phyloP scores from a whole-genome alignment of 1,140 invertebrate genomes.

The Trypoxylus dichotomus region DNA sequence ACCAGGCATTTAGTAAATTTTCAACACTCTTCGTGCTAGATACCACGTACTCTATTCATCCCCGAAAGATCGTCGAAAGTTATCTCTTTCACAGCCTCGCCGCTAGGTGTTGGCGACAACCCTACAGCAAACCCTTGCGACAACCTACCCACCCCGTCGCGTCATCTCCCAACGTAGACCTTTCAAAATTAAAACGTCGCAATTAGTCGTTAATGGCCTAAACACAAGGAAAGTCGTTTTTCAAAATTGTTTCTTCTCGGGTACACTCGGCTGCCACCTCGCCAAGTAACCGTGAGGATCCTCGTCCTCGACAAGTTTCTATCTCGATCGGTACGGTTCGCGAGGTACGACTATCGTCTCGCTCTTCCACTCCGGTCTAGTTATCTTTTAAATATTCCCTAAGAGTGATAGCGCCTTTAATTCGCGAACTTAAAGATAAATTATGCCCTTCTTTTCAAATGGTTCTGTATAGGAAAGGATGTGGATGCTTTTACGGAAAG shows the following conservation, averaged over 20 bases:
- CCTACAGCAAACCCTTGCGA: neutral
- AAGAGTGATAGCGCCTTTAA: slow-evolving; percentile 49
- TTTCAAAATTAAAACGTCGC: slow-evolving; percentile 51
- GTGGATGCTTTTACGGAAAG: neutral
- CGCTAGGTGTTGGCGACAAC: neutral
- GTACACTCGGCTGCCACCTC: slow-evolving; percentile 29
- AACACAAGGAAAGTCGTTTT: slow-evolving; percentile 53
- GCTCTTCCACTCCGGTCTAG: slow-evolving; percentile 6
- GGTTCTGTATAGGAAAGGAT: neutral
- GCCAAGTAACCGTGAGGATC: neutral
- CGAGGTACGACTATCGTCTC: slow-evolving; percentile 10
- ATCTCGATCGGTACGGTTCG: neutral
- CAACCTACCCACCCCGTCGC: neutral
- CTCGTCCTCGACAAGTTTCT: neutral
- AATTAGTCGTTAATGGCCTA: slow-evolving; percentile 51
- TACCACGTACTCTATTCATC: neutral
- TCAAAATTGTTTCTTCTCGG: slow-evolving; percentile 51
- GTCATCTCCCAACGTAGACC: neutral
- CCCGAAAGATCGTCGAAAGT: slow-evolving; percentile 47
- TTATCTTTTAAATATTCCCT: slow-evolving; percentile 46
- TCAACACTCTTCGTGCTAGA: neutral
- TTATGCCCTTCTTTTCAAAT: slow-evolving; percentile 44
- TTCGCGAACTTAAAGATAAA: slow-evolving; percentile 49
- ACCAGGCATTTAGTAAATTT: neutral
- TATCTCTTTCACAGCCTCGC: slow-evolving; percentile 36